Base-by-base conservation (phyloP, 1,140 invertebrate species). In the Drosophila tristis region DNA sequence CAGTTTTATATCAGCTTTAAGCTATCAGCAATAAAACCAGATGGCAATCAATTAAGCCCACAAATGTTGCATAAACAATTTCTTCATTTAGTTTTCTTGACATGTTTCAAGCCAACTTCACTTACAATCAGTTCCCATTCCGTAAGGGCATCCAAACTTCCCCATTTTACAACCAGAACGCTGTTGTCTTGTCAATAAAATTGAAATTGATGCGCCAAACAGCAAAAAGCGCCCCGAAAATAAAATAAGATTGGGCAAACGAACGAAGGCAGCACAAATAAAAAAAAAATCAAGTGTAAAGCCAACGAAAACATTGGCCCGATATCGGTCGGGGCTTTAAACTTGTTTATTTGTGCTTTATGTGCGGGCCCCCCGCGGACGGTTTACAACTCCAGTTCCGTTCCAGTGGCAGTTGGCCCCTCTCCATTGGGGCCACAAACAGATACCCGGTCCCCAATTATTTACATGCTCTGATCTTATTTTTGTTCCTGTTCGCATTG, bases 121-220 rank as follows among this genome's bases (percentile, higher is more conserved):
- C 23, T 16, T 43, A 16, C 4, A 62, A 39, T 60, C 4, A 62
- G 26, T 60, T 29, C 26, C 6, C 6, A 29, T 29, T 6, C 26
- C 26, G 26, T 35, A 54, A 80, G 73, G 49, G 80, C 62, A 84
- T 65, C 79, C 15, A 43, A 51, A 29, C n/a, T 60, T 80, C 45
- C 15, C 23, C 25, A 25, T 71, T 25, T 16, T 5, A 35, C 7
- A 8, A 23, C 26, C 25, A 13, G 53, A 44, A 42, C n/a, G 26
- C 60, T 59, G 47, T 49, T 70, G 60, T 72, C 68, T 80, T 89
- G 79, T 89, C 80, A 89, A 89, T 87, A 87, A 87, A 89, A 84
- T 89, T 89, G 79, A 89, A 89, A 89, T 89, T 89, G 84, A 89
- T 89, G 85, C 84, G 80, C 68, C 79, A 89, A 87, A 89, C 74